Evolutionary conservation across 2,888 invertebrate genomes (phyloP).

Genomic region (Cotesia congregata): DNA sequence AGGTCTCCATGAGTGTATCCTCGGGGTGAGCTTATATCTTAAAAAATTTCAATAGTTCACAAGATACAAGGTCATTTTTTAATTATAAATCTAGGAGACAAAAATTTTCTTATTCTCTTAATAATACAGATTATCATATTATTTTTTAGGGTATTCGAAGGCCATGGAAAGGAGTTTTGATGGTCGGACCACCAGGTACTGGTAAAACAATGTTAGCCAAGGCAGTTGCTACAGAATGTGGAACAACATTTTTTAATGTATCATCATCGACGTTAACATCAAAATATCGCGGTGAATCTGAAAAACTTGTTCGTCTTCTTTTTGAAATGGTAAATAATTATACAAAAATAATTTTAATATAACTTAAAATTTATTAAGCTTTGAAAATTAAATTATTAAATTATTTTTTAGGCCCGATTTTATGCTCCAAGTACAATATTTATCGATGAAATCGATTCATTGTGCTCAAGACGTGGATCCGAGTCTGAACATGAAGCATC

Average conservation of each 20-base stretch:
- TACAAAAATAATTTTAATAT: neutral
- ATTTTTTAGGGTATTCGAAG: conserved; percentile 74
- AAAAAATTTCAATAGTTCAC: too few species aligned
- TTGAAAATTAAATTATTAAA: neutral
- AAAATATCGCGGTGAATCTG: conserved; percentile 99
- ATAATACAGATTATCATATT: too few species aligned
- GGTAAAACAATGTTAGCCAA: conserved; percentile 98
- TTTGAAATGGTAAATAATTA: conserved; percentile 90
- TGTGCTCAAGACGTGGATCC: conserved; percentile 94
- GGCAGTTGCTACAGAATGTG: conserved; percentile 98
- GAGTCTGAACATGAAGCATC: conserved; percentile 99
- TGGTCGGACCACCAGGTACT: conserved; percentile 94
- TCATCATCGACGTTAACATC: conserved; percentile 98
- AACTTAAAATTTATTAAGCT: neutral
- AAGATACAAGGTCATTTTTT: too few species aligned
- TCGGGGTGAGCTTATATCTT: too few species aligned
- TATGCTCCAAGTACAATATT: conserved; percentile 99
- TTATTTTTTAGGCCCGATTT: conserved; percentile 84
- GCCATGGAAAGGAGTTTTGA: conserved; percentile 96
- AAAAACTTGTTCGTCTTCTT: conserved; percentile 94
- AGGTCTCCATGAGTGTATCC: too few species aligned
- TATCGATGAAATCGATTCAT: conserved; percentile 98
- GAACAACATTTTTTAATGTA: conserved; percentile 97
- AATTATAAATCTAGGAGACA: too few species aligned
- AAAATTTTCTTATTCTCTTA: too few species aligned